phyloP scores from a whole-genome alignment of 1,140 invertebrate genomes.

The Cardiocondyla obscurior region DNA sequence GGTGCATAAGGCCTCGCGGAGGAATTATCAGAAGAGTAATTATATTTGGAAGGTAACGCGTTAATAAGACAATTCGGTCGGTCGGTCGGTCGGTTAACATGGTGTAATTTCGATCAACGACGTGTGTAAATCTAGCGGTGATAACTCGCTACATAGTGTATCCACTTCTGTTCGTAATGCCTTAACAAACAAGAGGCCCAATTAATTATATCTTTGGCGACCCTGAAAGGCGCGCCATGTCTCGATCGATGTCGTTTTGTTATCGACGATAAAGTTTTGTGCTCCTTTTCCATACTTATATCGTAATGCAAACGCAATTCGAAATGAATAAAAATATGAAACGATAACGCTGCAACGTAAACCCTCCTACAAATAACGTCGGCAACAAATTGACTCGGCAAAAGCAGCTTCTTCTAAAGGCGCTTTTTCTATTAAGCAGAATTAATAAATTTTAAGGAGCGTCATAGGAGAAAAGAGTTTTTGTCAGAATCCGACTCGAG shows the following conservation, averaged over 20 bases:
- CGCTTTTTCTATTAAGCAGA: background rate
- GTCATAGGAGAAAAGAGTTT: too few relatives aligned
- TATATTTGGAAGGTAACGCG: conserved; percentile 14
- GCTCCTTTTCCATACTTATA: background rate
- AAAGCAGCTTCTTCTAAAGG: background rate
- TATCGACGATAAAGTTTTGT: conserved; percentile 15
- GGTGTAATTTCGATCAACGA: conserved; percentile 19
- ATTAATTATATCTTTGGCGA: conserved; percentile 37
- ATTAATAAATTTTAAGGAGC: too few relatives aligned
- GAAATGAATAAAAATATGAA: background rate
- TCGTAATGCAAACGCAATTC: background rate
- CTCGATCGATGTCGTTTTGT: conserved; percentile 5
- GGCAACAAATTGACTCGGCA: background rate
- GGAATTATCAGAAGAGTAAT: background rate
- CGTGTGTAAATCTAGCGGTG: background rate
- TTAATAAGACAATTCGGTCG: conserved; percentile 10
- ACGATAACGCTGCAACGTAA: background rate
- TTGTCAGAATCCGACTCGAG: too few relatives aligned
- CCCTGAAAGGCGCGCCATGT: background rate
- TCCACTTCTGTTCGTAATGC: background rate
- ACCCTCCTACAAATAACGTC: background rate
- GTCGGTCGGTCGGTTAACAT: background rate
- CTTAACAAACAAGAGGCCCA: conserved; percentile 5
- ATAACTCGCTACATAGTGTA: background rate
- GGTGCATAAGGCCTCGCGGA: background rate